Base-by-base conservation (phyloP, 1,140 invertebrate genomes). In the Oryzaephilus surinamensis region DNA sequence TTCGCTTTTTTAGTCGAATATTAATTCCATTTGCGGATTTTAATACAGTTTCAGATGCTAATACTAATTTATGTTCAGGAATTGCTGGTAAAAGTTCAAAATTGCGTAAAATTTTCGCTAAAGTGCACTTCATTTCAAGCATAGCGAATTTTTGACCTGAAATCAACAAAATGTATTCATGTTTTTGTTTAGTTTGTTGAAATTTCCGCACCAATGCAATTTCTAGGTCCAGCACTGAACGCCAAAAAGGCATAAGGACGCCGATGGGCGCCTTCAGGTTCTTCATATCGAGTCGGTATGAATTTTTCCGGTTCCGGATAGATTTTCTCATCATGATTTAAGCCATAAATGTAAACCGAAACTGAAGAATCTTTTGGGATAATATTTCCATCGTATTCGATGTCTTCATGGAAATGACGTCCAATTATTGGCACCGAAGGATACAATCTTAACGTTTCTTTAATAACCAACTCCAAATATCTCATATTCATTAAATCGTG, bases 141-240 rank as follows among this genome's bases (percentile, higher is more conserved):
- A 81, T 67, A 6, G 84, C 84, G 59, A 86, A 87, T 57, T 76
- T 81, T 57, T 83, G 79, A 23, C 79, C 79, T 74, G 42, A 8
- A 55, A 51, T 12, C 4, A 15, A 15, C 5, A 23, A 10, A 6
- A 10, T n/a, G 11, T 24, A 24, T 7, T 24, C 23, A 24, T n/a
- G 8, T 10, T 4, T n/a, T 10, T 6, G 11, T 24, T 30, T 4
- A 30, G 11, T n/a, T n/a, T n/a, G 13, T 15, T 18, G 24, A 24
- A 28, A 21, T 46, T 52, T 55, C 79, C 80, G n/a, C n/a, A n/a
- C n/a, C n/a, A 16, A 83, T 77, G 48, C 81, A 84, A 51, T 81
- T 82, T 30, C 80, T 63, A 0, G 70, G 69, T 7, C 80, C 80
- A 4, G 74, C 78, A 48, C 76, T 79, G 45, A 84, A 84, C 3